Conservation (phyloP, 2,797 vertebrate species). For the Acanthiza pusilla region DNA sequence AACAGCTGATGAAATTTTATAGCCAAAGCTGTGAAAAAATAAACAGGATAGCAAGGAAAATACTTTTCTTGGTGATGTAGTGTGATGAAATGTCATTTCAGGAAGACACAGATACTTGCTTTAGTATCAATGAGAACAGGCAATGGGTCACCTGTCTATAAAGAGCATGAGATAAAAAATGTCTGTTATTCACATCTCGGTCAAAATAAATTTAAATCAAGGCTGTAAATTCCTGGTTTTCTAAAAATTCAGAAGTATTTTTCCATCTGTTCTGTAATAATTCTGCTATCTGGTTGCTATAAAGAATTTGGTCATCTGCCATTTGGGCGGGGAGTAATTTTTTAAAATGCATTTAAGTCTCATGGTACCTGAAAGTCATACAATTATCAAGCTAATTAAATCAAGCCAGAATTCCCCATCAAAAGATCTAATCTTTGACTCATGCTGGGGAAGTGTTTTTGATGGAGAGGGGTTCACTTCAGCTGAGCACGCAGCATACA, state of each 20-base stretch:
- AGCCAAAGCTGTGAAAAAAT: slow-evolving; percentile 13
- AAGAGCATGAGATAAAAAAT: slow-evolving; percentile 33
- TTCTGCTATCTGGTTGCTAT: slow-evolving; percentile 49
- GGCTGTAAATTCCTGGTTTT: slow-evolving; percentile 46
- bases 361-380: slow-evolving; percentile 16
- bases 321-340: slow-evolving; percentile 26
- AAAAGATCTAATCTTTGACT: slow-evolving; percentile 4
- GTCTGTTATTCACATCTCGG: slow-evolving; percentile 15
- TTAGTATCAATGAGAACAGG: neutral
- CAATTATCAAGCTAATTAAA: slow-evolving; percentile 56
- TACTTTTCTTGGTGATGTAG: neutral
- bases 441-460: neutral
- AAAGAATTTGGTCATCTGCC: slow-evolving; percentile 55
- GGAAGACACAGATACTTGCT: neutral
- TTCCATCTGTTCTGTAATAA: slow-evolving; percentile 69
- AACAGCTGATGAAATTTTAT: slow-evolving; percentile 29
- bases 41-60: neutral
- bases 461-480: neutral
- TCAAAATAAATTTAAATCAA: slow-evolving; percentile 54
- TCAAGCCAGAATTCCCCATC: slow-evolving; percentile 29
- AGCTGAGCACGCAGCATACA: accelerated
- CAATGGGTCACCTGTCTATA: slow-evolving; percentile 25
- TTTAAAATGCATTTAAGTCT: slow-evolving; percentile 28
- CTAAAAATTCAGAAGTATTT: slow-evolving; percentile 54
- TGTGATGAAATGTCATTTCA: neutral